These are phyloP conservation scores for Rhadinocentrus ornatus DNA, from an alignment of 2,797 vertebrate genomes.

Conservation along the genomic window DNA sequence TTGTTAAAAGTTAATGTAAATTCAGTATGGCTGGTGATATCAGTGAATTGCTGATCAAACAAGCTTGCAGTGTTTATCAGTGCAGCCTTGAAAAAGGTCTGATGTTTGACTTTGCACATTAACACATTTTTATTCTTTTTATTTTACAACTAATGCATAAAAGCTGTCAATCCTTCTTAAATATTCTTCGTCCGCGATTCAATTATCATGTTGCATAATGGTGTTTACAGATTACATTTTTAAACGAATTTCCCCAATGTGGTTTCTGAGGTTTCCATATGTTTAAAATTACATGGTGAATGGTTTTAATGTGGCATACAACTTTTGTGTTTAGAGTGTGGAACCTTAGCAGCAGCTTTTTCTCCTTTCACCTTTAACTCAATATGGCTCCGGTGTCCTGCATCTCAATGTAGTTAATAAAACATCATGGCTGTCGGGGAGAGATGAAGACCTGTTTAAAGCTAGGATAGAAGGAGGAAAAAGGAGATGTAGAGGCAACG, in stretches of 20 bases:
- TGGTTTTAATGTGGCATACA: not conserved
- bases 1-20: slow-evolving; percentile 7
- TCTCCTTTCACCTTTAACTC: not conserved
- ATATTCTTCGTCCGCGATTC: slow-evolving; percentile 37
- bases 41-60: slow-evolving; percentile 12
- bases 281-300: slow-evolving; percentile 1
- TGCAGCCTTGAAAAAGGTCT: slow-evolving; percentile 10
- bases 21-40: slow-evolving; percentile 1
- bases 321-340: slow-evolving; percentile 17
- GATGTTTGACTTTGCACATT: slow-evolving; percentile 18
- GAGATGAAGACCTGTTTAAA: slow-evolving; percentile 34
- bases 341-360: slow-evolving; percentile 5
- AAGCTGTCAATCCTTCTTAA: slow-evolving; percentile 22
- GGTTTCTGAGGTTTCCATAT: slow-evolving; percentile 4
- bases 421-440: slow-evolving; percentile 40
- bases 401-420: slow-evolving; percentile 48
- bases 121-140: slow-evolving; percentile 18
- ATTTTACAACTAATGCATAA: slow-evolving; percentile 30
- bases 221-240: slow-evolving; percentile 33
- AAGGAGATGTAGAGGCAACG: slow-evolving; percentile 24
- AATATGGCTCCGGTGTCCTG: slow-evolving; percentile 30
- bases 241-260: slow-evolving; percentile 1
- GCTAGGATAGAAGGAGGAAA: slow-evolving; percentile 23
- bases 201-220: slow-evolving; percentile 34
- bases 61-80: slow-evolving; percentile 15